These are phyloP conservation scores for Drosophila suzukii DNA, from an alignment of 1,140 invertebrate genomes.

Conservation along the genomic window DNA sequence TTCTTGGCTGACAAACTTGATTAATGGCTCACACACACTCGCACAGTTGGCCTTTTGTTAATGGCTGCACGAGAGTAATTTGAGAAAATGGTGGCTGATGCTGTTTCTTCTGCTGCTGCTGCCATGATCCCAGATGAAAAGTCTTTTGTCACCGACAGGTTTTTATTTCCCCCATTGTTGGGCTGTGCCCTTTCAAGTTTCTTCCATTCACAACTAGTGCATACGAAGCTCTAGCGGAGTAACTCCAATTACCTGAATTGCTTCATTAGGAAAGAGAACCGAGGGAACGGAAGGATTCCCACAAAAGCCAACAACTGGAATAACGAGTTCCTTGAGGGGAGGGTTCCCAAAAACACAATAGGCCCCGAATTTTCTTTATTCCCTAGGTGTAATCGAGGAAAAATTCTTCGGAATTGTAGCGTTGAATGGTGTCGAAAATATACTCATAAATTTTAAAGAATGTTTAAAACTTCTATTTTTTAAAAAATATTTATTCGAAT, in stretches of 20 bases:
- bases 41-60: constrained; percentile 50
- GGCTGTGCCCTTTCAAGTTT: constrained; percentile 21
- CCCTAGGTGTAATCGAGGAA: background rate
- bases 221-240: constrained; percentile 7
- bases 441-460: constrained; percentile 2
- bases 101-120: constrained; percentile 1
- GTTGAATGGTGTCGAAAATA: background rate
- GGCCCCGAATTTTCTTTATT: constrained; percentile 2
- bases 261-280: constrained; percentile 53
- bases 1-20: constrained; percentile 62
- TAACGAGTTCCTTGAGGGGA: constrained; percentile 37
- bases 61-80: constrained; percentile 50
- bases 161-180: constrained; percentile 32
- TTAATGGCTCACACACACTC: constrained; percentile 61
- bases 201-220: constrained; percentile 16
- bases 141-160: constrained; percentile 50
- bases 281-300: constrained; percentile 34
- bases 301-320: constrained; percentile 40
- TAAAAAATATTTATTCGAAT: background rate
- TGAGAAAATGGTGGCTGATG: constrained; percentile 55
- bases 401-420: background rate
- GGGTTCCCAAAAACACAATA: constrained; percentile 29
- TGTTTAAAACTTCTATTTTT: no score
- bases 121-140: constrained; percentile 19
- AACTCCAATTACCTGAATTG: constrained; percentile 57